Evolutionary conservation across 2,113 vertebrate species (phyloP).

Genomic region (Tauraco erythrolophus): DNA sequence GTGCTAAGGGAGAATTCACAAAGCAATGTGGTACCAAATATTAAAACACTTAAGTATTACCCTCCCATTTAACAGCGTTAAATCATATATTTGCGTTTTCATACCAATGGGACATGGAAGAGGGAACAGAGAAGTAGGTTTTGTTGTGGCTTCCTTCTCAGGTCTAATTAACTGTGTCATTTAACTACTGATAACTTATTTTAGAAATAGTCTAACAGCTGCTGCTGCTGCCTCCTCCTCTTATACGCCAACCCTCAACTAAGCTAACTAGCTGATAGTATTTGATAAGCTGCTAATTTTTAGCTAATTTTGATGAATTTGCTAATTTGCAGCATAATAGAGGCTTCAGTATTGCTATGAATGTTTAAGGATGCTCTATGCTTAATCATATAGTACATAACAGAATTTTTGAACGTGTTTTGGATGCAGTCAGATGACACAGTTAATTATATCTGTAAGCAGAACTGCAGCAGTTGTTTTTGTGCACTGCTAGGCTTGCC

Average conservation of each 20-base stretch:
- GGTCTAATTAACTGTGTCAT: background rate
- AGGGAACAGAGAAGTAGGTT: background rate
- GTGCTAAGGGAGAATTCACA: background rate
- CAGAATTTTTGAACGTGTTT: background rate
- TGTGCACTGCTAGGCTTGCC: background rate
- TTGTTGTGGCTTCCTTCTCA: background rate
- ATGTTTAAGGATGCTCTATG: background rate
- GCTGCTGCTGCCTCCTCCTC: fast-evolving
- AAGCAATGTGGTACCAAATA: background rate
- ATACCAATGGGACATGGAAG: background rate
- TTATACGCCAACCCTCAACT: background rate
- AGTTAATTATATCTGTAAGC: background rate
- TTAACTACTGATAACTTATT: background rate
- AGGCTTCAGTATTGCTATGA: background rate
- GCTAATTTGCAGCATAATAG: background rate
- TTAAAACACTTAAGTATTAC: background rate
- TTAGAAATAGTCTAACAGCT: background rate
- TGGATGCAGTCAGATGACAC: background rate
- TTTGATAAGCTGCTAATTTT: background rate
- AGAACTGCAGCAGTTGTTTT: background rate
- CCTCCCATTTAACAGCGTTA: background rate
- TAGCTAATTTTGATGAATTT: background rate
- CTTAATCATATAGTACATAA: background rate
- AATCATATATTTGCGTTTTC: constrained; percentile 20
- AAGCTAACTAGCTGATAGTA: background rate